These are phyloP conservation scores for Hedychridium roseum DNA, from an alignment of 2,888 invertebrate genomes.

Conservation along the genomic window DNA sequence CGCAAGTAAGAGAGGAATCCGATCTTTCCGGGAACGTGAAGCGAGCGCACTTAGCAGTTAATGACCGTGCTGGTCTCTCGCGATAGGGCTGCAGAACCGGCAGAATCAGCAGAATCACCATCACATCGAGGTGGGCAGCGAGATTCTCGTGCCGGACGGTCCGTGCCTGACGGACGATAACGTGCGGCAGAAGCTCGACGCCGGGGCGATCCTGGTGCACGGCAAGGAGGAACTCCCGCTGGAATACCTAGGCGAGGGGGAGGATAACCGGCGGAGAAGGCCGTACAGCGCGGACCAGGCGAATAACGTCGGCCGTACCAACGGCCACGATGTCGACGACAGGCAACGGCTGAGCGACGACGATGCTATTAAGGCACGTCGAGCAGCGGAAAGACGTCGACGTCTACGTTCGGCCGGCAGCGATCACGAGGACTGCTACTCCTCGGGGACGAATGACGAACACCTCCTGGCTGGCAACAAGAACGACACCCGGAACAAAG, in stretches of 20 bases:
- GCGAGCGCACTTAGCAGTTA: slow-evolving; percentile 17
- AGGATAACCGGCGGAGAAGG: slow-evolving; percentile 37
- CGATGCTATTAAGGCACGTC: slow-evolving; percentile 28
- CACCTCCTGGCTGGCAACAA: too few relatives aligned
- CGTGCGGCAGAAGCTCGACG: slow-evolving; percentile 65
- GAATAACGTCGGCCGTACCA: slow-evolving; percentile 40
- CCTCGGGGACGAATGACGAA: slow-evolving; percentile 8
- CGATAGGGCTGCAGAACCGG: slow-evolving; percentile 48
- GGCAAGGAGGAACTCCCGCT: slow-evolving; percentile 78
- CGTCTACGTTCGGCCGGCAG: slow-evolving; percentile 29
- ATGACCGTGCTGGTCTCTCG: slow-evolving; percentile 31
- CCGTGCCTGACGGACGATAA: slow-evolving; percentile 58
- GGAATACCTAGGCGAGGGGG: slow-evolving; percentile 60
- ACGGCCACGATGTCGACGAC: slow-evolving; percentile 42
- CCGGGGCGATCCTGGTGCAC: slow-evolving; percentile 65
- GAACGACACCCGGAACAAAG: slow-evolving; percentile 37
- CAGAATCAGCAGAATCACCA: slow-evolving; percentile 17
- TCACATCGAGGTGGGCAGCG: slow-evolving; percentile 60
- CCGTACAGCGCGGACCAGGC: slow-evolving; percentile 35
- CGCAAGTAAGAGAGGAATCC: too few relatives aligned
- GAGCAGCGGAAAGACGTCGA: slow-evolving; percentile 21
- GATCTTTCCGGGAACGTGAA: neutral
- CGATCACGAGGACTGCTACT: slow-evolving; percentile 38
- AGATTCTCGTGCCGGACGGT: slow-evolving; percentile 56
- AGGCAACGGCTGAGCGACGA: slow-evolving; percentile 37